These are phyloP conservation scores for Nematolebias whitei DNA, from an alignment of 2,113 vertebrate species.

Conservation along the genomic window DNA sequence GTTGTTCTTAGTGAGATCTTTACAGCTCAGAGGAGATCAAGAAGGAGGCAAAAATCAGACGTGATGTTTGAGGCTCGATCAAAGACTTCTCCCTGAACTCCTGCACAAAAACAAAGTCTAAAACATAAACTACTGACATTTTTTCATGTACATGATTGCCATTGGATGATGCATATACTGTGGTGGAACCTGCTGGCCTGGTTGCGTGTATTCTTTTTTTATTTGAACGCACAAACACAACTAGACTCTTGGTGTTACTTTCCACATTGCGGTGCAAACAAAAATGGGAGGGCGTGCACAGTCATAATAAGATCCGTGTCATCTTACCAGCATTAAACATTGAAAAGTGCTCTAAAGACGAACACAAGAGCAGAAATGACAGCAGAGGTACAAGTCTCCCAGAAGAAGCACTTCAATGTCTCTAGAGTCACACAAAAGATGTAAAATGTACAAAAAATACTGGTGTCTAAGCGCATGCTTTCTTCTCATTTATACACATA, in stretches of 20 bases:
- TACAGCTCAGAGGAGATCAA: slow-evolving; percentile 13
- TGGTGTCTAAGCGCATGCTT: not conserved
- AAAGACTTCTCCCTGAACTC: slow-evolving; percentile 19
- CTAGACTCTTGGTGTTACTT: slow-evolving; percentile 28
- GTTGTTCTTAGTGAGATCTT: slow-evolving; percentile 6
- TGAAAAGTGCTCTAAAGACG: not conserved
- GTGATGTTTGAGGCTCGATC: slow-evolving; percentile 15
- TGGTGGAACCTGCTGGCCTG: slow-evolving; percentile 20
- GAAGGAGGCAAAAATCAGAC: slow-evolving; percentile 22
- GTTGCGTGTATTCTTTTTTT: slow-evolving; percentile 19
- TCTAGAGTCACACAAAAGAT: too few relatives aligned
- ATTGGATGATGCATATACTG: slow-evolving; percentile 3
- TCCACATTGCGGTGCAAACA: slow-evolving; percentile 32
- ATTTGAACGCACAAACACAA: slow-evolving; percentile 4
- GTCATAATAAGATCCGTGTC: slow-evolving; percentile 7
- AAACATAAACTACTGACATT: slow-evolving; percentile 5
- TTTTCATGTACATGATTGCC: not conserved
- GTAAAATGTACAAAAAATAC: slow-evolving; percentile 17
- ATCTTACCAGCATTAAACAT: slow-evolving; percentile 2
- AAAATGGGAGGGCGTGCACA: slow-evolving; percentile 24
- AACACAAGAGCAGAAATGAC: not conserved
- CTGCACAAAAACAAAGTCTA: not conserved
- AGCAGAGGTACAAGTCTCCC: not conserved
- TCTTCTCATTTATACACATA: not conserved
- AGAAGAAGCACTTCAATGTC: not conserved